Conservation (phyloP, 2,888 invertebrate species). For the Diloba caeruleocephala region DNA sequence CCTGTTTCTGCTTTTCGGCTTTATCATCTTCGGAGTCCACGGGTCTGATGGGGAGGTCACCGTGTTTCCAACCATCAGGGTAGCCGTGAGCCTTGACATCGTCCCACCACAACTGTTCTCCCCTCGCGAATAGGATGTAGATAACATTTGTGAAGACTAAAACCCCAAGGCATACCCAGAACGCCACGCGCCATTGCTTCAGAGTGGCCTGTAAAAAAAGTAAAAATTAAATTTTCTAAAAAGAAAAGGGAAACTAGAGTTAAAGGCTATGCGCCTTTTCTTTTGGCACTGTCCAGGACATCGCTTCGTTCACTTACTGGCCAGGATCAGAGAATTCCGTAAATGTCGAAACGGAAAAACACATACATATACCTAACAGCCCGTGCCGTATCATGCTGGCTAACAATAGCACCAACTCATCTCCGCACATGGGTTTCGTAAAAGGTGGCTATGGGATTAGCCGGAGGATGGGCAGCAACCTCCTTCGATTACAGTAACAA, state of each 20-base stretch:
- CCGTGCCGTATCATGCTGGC: too few relatives aligned
- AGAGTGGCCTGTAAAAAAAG: slow-evolving; percentile 86
- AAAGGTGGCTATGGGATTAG: too few relatives aligned
- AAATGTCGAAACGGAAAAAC: too few relatives aligned
- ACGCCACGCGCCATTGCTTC: slow-evolving; percentile 93
- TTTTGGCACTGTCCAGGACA: too few relatives aligned
- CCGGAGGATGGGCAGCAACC: too few relatives aligned
- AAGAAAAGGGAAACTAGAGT: background rate
- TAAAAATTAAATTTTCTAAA: slow-evolving; percentile 11
- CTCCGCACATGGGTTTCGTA: too few relatives aligned
- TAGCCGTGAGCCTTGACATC: slow-evolving; percentile 87
- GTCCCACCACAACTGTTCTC: slow-evolving; percentile 94
- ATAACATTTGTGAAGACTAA: slow-evolving; percentile 91
- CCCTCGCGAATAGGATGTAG: slow-evolving; percentile 92
- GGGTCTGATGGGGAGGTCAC: slow-evolving; percentile 68
- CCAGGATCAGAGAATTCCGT: too few relatives aligned
- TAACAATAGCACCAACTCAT: too few relatives aligned
- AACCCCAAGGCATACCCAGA: slow-evolving; percentile 93
- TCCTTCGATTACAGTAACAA: too few relatives aligned
- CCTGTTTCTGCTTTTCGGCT: slow-evolving; percentile 54
- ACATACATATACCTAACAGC: too few relatives aligned
- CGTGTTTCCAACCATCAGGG: slow-evolving; percentile 79
- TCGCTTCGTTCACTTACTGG: too few relatives aligned
- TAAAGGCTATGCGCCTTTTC: too few relatives aligned
- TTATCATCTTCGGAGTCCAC: slow-evolving; percentile 68